Evolutionary conservation across 2,113 vertebrate genomes (phyloP).

Genomic region (Otocyon megalotis): DNA sequence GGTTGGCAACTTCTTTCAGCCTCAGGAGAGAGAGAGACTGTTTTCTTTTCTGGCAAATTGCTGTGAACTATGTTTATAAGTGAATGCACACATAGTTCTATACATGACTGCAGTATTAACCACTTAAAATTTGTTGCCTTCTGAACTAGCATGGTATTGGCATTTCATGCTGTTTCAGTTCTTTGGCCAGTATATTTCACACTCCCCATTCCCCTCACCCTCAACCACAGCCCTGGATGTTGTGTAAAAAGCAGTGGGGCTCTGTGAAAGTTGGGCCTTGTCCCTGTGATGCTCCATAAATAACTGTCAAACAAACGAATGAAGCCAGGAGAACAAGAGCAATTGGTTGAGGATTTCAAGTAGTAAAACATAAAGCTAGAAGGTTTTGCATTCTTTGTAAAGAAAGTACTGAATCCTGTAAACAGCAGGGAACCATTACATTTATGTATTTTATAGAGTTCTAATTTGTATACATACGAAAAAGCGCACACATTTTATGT

Average conservation of each 20-base stretch:
- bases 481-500: background rate
- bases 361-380: background rate
- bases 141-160: background rate
- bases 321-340: conserved; percentile 17
- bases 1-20: conserved; percentile 3
- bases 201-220: background rate
- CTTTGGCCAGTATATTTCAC: background rate
- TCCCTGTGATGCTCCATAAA: background rate
- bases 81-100: background rate
- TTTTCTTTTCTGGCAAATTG: conserved; percentile 23
- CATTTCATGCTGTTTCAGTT: background rate
- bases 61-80: background rate
- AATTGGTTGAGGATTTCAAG: background rate
- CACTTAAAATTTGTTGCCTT: conserved; percentile 1
- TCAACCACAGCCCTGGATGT: background rate
- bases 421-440: background rate
- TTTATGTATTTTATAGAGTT: background rate
- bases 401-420: background rate
- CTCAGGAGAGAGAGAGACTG: background rate
- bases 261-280: background rate
- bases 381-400: background rate
- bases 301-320: background rate
- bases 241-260: background rate
- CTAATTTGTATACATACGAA: background rate
- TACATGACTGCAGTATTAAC: background rate